Evolutionary conservation across 2,113 vertebrate species (phyloP), one percentile per base, ranked within the genome.

Genomic region (Anhinga anhinga): DNA sequence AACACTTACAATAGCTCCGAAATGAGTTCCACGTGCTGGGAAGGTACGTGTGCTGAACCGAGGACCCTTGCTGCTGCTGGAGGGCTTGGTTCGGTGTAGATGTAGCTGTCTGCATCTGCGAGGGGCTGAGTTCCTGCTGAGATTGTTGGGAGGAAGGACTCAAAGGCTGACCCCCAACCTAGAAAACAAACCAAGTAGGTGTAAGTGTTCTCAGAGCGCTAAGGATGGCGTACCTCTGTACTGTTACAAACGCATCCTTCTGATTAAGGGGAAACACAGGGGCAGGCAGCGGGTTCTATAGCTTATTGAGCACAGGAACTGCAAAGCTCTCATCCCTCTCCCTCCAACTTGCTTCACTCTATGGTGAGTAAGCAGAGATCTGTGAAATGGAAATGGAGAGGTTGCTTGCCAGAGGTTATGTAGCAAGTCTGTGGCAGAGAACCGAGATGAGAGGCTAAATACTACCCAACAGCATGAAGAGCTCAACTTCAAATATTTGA

Each of bases 11-110:
- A 65, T 99, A 99, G 95, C 99, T 98, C 50, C 99, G 96, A 96
- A 99, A 98, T 11, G 98, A 99, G 94, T 99, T 99, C 99, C 99
- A 99, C 4, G 99, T 98, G 56, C 98, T 98, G 10, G 99, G 99
- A 36, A 99, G 98, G 93, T 99, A 99, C 0, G 99, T 98, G 45
- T 99, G 99, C 94, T 99, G 99, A 14, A 99, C 99, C 1, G 99
- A 96, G 58, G 99, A 98, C 9, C 96, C 92, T 59, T 97, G 97
- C 88, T 97, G 97, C 96, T 98, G 98, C 95, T 99, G 99, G 42
- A 99, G 98, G 59, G 94, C 91, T 96, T 98, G 98, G 89, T 95
- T 98, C 90, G 98, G 98, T 4, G 99, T 88, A 0, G 99, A 97
- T 13, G 99, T 95, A 15, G 98, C 96, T 14, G 98, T 94, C 74